A percentile compares a stretch with the other conserved stretches of the same genome.
phyloP scores from a whole-genome alignment of 2,888 invertebrate genomes.

The Sesamia inferens region DNA sequence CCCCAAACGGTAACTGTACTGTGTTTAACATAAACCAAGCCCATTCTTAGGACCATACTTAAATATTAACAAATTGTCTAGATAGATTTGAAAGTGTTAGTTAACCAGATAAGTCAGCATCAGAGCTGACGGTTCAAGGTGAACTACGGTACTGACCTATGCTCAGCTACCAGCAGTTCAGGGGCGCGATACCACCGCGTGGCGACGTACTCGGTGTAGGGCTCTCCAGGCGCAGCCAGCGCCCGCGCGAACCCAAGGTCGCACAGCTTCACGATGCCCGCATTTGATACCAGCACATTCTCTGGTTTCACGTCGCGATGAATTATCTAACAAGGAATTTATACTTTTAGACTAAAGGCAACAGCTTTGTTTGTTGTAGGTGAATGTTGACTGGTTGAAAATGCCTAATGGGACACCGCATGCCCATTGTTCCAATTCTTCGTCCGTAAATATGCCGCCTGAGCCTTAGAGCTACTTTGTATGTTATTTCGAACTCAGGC shows the following conservation, averaged over 20 bases:
- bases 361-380: background rate
- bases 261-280: constrained; percentile 96
- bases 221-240: constrained; percentile 93
- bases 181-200: constrained; percentile 97
- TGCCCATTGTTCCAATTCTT: background rate
- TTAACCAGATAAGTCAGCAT: background rate
- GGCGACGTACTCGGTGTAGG: constrained; percentile 97
- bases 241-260: constrained; percentile 97
- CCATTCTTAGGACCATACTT: too few relatives aligned
- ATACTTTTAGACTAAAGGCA: background rate
- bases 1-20: background rate
- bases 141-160: constrained; percentile 82
- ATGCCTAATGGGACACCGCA: background rate
- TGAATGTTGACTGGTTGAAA: background rate
- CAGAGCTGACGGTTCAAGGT: background rate
- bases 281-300: constrained; percentile 95
- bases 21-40: background rate
- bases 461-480: background rate
- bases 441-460: too few relatives aligned
- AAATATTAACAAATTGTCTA: background rate
- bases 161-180: constrained; percentile 95
- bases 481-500: too few relatives aligned
- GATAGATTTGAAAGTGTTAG: background rate
- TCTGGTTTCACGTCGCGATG: constrained; percentile 97
- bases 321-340: constrained; percentile 91